Evolutionary conservation across 2,888 invertebrate genomes (phyloP).

Genomic region (Rhingia rostrata): DNA sequence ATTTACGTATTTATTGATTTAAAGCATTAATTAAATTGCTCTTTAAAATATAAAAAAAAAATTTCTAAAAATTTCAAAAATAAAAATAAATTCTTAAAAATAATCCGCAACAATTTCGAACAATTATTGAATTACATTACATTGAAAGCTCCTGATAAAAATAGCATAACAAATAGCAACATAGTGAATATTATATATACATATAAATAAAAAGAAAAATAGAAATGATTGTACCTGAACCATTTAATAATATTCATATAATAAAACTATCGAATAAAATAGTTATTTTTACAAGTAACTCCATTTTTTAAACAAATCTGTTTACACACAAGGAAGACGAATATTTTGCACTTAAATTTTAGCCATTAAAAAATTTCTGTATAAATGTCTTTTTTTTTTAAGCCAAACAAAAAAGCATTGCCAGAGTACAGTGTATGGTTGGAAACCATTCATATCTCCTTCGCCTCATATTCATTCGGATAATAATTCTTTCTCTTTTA

Average conservation of each 20-base stretch:
- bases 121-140: constrained; percentile 37
- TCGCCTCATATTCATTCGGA: constrained; percentile 27
- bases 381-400: constrained; percentile 21
- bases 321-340: constrained; percentile 59
- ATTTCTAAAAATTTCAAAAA: constrained; percentile 1
- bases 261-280: constrained; percentile 49
- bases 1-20: constrained; percentile 1
- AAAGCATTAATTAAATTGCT: background rate
- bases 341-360: constrained; percentile 9
- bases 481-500: background rate
- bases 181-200: constrained; percentile 65
- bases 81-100: constrained; percentile 5
- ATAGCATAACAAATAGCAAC: constrained; percentile 66
- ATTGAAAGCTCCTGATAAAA: constrained; percentile 64
- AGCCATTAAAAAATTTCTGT: constrained; percentile 3
- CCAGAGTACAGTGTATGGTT: background rate
- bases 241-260: constrained; percentile 72
- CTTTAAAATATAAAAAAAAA: constrained; percentile 11
- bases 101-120: constrained; percentile 26
- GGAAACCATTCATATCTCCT: background rate
- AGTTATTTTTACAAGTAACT: constrained; percentile 69
- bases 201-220: constrained; percentile 52
- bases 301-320: constrained; percentile 58
- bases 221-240: constrained; percentile 74
- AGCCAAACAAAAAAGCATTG: constrained; percentile 1